Conservation (phyloP, 2,113 vertebrate species). For the Forbesichthys agassizii region DNA sequence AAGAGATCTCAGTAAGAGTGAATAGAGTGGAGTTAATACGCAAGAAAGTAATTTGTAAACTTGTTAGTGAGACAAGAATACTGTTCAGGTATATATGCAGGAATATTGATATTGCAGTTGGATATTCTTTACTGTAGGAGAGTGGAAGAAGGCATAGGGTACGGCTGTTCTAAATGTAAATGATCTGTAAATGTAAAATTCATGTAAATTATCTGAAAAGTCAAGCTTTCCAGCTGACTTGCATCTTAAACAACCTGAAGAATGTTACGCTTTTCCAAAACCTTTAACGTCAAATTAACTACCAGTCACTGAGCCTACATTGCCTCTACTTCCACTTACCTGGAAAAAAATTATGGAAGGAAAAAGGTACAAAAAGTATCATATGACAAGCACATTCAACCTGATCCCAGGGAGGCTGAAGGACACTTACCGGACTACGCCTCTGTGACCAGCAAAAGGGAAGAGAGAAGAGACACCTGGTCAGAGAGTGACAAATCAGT, state of each 20-base stretch:
- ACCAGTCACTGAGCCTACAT: constrained; percentile 1
- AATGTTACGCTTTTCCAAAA: not conserved
- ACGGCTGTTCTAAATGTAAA: constrained; percentile 52
- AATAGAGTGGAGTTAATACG: not conserved
- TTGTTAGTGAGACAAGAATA: not conserved
- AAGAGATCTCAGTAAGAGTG: not conserved
- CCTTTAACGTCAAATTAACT: constrained; percentile 8
- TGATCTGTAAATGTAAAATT: not conserved
- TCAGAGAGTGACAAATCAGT: constrained; percentile 96
- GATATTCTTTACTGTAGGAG: not conserved
- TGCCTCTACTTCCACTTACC: constrained; percentile 3
- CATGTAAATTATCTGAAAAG: constrained; percentile 21
- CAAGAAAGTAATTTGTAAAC: constrained; percentile 1
- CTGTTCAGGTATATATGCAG: not conserved
- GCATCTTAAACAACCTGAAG: too few species aligned
- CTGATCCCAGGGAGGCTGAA: constrained; percentile 32
- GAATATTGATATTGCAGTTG: not conserved
- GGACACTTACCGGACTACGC: constrained; percentile 95
- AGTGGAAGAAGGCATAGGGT: constrained; percentile 54
- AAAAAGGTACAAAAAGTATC: constrained; percentile 9
- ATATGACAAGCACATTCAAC: constrained; percentile 1
- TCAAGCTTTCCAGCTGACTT: not conserved
- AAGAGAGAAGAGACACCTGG: constrained; percentile 98
- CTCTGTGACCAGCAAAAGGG: constrained; percentile 98
- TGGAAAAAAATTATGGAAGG: not conserved